phyloP scores from a whole-genome alignment of 2,797 vertebrate species.

The Lithobates pipiens region DNA sequence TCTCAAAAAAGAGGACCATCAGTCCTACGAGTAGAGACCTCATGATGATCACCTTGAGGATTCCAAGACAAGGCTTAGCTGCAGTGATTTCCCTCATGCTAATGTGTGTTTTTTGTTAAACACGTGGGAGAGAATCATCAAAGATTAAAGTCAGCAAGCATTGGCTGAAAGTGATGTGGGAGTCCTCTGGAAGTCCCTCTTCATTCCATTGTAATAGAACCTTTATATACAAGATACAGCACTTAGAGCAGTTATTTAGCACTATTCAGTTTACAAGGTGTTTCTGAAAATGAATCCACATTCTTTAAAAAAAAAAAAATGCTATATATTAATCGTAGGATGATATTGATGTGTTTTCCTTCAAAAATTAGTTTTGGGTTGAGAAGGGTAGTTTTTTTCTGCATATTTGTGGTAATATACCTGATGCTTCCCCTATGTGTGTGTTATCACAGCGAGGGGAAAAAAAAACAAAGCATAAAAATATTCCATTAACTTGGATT shows the following conservation, averaged over 20 bases:
- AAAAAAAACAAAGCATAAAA: background rate
- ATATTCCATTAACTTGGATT: background rate
- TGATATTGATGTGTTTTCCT: too few species aligned
- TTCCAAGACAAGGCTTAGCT: background rate
- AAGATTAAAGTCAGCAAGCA: conserved; percentile 21
- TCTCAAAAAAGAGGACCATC: conserved; percentile 79
- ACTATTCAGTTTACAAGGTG: background rate
- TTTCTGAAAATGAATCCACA: too few species aligned
- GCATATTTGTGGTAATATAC: background rate
- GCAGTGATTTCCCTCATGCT: conserved; percentile 47
- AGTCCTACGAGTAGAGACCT: conserved; percentile 77
- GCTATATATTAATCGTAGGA: too few species aligned
- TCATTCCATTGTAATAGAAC: conserved; percentile 31
- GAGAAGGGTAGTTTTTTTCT: too few species aligned
- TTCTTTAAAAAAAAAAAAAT: too few species aligned
- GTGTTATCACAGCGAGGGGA: background rate
- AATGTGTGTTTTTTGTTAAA: conserved; percentile 56
- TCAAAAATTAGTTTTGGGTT: too few species aligned
- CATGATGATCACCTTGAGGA: conserved; percentile 63
- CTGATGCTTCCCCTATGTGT: background rate
- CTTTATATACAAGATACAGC: background rate
- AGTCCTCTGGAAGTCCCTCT: conserved; percentile 38
- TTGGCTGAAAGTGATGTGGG: conserved; percentile 45
- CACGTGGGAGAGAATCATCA: conserved; percentile 58
- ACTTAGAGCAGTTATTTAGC: background rate